phyloP scores from a whole-genome alignment of 2,888 invertebrate species.

The Drosophila meridionalis region DNA sequence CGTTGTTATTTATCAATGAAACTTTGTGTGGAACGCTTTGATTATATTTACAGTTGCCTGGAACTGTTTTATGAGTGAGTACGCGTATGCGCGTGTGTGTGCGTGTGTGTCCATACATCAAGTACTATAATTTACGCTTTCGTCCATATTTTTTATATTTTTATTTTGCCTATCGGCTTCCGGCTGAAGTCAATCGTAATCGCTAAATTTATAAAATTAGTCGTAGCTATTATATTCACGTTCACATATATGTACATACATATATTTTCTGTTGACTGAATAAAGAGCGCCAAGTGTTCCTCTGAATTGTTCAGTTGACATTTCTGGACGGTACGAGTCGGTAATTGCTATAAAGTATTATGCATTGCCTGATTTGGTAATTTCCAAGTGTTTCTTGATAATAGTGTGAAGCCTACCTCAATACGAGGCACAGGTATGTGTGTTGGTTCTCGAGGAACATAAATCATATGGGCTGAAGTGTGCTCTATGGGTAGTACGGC shows the following conservation, averaged over 20 bases:
- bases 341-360: constrained; percentile 14
- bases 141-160: constrained; percentile 12
- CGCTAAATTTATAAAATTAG: constrained; percentile 59
- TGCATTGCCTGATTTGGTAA: constrained; percentile 12
- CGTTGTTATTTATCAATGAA: constrained; percentile 74
- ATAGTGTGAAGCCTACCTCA: constrained; percentile 61
- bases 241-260: background rate
- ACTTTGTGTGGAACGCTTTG: constrained; percentile 40
- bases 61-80: constrained; percentile 23
- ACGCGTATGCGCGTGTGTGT: background rate
- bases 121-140: constrained; percentile 20
- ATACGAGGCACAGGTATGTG: constrained; percentile 22
- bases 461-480: background rate
- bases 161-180: constrained; percentile 42
- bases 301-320: constrained; percentile 29
- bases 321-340: constrained; percentile 24
- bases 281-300: constrained; percentile 16
- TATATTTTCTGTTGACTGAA: constrained; percentile 18
- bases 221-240: constrained; percentile 23
- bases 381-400: constrained; percentile 32
- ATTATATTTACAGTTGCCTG: constrained; percentile 42
- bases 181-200: constrained; percentile 57
- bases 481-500: background rate
- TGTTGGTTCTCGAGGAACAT: background rate
- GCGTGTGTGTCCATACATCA: background rate